Evolutionary conservation across 2,888 invertebrate species (phyloP), one percentile per base, ranked within the genome.

Genomic region (Drosophila limbata): DNA sequence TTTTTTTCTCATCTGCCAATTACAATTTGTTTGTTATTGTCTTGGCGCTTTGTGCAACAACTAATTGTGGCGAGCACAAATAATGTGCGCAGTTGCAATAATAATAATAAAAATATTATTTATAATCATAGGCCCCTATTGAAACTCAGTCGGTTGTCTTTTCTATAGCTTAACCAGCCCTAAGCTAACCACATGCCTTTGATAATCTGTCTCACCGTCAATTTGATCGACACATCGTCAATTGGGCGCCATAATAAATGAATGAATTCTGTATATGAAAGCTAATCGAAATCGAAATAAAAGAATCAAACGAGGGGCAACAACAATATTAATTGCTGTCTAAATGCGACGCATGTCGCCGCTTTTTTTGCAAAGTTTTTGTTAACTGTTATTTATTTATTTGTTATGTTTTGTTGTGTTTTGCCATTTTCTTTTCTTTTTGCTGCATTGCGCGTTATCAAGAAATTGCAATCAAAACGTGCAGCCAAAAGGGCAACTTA

Each of bases 61-160:
- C 74, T 33, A 66, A 73, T 77, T 80, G 79, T 67, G 31, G 42
- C 60, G 51, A 39, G 37, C 42, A 48, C 47, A 72, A 62, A 75
- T 55, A 69, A 62, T 67, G 67, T 88, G 82, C 82, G 82, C 82
- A 82, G 86, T 83, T 80, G 48, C 57, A 69, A 69, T 81, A 62
- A 25, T 21, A 19, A 42, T 31, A 40, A 19, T 31, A 33, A 19
- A 21, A 21, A 39, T 52, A 39, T 35, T 35, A 33, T 35, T 35
- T 21, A 37, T 51, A 19, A 74, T 74, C 40, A 56, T 45, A 21
- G 52, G 6, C 37, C 17, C 6, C 10, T n/a, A 48, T 1, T 9
- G 19, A 1, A 1, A 17, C 11, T 25, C 9, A 13, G 8, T 25
- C 8, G 21, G 4, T 3, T 44, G 13, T 13, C 25, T 19, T 11